phyloP scores from a whole-genome alignment of 1,140 invertebrate genomes.

The Chrysoperla carnea region DNA sequence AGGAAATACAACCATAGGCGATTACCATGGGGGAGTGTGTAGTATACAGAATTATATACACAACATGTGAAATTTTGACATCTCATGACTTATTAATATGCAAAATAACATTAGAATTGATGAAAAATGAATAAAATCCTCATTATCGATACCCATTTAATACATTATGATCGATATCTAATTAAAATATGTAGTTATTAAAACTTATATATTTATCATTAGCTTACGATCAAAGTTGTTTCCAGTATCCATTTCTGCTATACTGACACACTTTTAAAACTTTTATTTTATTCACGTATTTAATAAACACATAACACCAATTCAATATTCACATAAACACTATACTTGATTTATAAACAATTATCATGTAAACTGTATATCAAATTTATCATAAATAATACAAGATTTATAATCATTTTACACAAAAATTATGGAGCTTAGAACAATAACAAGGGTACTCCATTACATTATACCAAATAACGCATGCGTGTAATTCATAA shows the following conservation, averaged over 20 bases:
- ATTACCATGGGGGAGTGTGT: not conserved
- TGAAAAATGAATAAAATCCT: too few species aligned
- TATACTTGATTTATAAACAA: not conserved
- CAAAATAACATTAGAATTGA: too few species aligned
- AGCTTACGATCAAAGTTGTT: not conserved
- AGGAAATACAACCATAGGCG: not conserved
- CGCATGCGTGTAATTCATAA: slow-evolving; percentile 5
- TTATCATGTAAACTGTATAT: not conserved
- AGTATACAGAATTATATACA: not conserved
- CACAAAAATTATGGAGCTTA: slow-evolving; percentile 23
- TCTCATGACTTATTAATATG: not conserved
- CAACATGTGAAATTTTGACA: not conserved
- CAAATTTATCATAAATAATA: slow-evolving; percentile 2
- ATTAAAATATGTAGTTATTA: too few species aligned
- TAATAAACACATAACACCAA: not conserved
- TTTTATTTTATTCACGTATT: not conserved
- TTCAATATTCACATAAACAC: not conserved
- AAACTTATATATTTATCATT: not conserved
- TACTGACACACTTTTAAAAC: not conserved
- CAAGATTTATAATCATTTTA: slow-evolving; percentile 17
- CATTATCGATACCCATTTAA: too few species aligned
- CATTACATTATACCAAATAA: slow-evolving; percentile 19
- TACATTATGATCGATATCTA: too few species aligned
- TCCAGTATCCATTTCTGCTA: not conserved
- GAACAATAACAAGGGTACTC: slow-evolving; percentile 27